Evolutionary conservation across 1,140 invertebrate genomes (phyloP).

Genomic region (Apolygus lucorum): DNA sequence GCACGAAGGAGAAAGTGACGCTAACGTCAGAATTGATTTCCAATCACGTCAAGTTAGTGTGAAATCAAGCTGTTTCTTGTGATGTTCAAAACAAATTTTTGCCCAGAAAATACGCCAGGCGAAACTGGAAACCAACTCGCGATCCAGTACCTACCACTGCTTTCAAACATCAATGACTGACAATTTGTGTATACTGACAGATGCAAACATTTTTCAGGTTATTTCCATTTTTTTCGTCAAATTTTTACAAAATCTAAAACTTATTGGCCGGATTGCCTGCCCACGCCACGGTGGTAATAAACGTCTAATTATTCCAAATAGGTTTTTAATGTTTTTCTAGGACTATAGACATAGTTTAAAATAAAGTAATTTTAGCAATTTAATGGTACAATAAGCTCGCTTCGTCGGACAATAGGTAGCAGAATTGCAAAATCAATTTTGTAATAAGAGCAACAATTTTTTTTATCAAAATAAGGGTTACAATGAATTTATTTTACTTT

Average conservation of each 20-base stretch:
- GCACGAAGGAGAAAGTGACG: too few relatives aligned
- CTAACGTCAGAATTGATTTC: too few relatives aligned
- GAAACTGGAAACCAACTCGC: too few relatives aligned
- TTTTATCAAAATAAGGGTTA: not conserved
- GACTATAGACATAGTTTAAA: conserved; percentile 13
- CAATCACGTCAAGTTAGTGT: too few relatives aligned
- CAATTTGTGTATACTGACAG: too few relatives aligned
- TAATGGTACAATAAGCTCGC: conserved; percentile 26
- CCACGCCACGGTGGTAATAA: conserved; percentile 15
- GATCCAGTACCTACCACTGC: too few relatives aligned
- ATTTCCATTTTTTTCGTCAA: conserved; percentile 18
- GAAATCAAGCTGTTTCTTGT: too few relatives aligned
- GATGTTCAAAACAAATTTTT: too few relatives aligned
- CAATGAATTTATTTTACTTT: not conserved
- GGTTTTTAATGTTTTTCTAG: not conserved
- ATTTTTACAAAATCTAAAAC: conserved; percentile 24
- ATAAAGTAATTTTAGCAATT: conserved; percentile 8
- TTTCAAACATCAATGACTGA: too few relatives aligned
- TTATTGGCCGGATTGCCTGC: conserved; percentile 27
- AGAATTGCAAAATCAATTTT: conserved; percentile 16
- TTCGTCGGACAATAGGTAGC: conserved; percentile 25
- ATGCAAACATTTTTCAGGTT: conserved; percentile 5
- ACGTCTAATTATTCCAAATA: not conserved
- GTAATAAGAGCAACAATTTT: not conserved
- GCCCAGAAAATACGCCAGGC: too few relatives aligned